Conservation (phyloP, 2,113 vertebrate genomes). For the Campylorhamphus procurvoides region DNA sequence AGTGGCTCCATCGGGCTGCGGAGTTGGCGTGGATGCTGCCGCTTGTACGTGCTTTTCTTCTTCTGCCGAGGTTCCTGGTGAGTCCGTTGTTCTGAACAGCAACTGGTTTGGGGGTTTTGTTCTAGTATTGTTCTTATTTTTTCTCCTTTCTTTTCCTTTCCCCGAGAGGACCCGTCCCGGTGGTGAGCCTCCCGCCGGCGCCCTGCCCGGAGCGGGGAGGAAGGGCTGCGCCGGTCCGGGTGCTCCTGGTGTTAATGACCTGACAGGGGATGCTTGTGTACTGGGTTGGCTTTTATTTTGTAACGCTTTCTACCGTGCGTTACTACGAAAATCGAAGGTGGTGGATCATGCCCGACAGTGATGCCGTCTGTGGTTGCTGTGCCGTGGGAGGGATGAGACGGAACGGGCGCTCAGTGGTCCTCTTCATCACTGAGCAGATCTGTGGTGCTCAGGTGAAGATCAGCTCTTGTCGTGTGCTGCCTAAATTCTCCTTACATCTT, state of each 20-base stretch:
- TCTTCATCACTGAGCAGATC: fast-evolving
- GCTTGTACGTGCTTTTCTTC: too few relatives aligned
- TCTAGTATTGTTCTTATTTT: not conserved
- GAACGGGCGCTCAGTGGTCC: fast-evolving
- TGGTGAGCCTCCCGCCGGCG: too few relatives aligned
- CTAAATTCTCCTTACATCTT: not conserved
- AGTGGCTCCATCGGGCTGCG: fast-evolving
- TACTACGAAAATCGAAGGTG: not conserved
- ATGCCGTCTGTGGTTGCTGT: fast-evolving
- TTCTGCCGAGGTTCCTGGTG: not conserved
- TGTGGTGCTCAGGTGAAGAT: not conserved
- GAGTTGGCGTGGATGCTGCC: not conserved
- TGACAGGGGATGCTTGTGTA: fast-evolving
- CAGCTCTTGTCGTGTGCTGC: not conserved
- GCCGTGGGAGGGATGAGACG: fast-evolving
- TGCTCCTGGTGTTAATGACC: fast-evolving
- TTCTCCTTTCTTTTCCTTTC: not conserved
- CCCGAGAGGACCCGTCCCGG: not conserved
- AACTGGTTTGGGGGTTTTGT: not conserved
- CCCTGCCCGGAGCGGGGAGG: not conserved
- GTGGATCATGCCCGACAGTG: fast-evolving
- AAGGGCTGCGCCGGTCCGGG: fast-evolving
- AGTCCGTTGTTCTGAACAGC: not conserved
- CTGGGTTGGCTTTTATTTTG: fast-evolving
- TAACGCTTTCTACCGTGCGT: fast-evolving